phyloP scores from a whole-genome alignment of 2,888 invertebrate genomes.

The Trichopoda pennipes region DNA sequence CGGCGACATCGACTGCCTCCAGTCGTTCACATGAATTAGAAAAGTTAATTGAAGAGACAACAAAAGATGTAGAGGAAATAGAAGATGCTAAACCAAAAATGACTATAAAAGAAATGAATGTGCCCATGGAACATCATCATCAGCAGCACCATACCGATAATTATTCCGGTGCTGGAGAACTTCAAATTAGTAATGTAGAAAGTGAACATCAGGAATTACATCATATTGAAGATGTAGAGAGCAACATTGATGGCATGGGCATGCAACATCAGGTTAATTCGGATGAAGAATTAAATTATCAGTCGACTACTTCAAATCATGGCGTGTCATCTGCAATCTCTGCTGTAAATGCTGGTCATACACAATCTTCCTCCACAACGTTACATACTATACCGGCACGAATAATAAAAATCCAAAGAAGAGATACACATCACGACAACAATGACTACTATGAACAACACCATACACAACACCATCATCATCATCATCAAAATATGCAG shows the following conservation, averaged over 20 bases:
- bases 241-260: constrained; percentile 75
- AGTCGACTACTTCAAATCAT: constrained; percentile 64
- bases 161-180: constrained; percentile 65
- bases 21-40: constrained; percentile 78
- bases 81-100: constrained; percentile 78
- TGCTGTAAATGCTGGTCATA: constrained; percentile 53
- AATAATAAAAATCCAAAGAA: constrained; percentile 78
- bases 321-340: constrained; percentile 38
- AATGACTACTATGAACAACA: constrained; percentile 76
- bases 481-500: constrained; percentile 64
- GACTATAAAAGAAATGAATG: constrained; percentile 72
- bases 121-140: constrained; percentile 73
- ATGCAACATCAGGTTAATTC: constrained; percentile 74
- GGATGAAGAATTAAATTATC: constrained; percentile 77
- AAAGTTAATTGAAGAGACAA: constrained; percentile 80
- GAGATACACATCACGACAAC: constrained; percentile 75
- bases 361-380: constrained; percentile 59
- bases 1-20: constrained; percentile 64
- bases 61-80: constrained; percentile 80
- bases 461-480: constrained; percentile 58
- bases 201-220: constrained; percentile 71
- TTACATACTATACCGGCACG: constrained; percentile 72
- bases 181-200: constrained; percentile 68
- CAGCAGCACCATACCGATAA: constrained; percentile 70
- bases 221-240: constrained; percentile 70